Base-by-base conservation (phyloP, 1,140 invertebrate species). In the Bombus pascuorum region DNA sequence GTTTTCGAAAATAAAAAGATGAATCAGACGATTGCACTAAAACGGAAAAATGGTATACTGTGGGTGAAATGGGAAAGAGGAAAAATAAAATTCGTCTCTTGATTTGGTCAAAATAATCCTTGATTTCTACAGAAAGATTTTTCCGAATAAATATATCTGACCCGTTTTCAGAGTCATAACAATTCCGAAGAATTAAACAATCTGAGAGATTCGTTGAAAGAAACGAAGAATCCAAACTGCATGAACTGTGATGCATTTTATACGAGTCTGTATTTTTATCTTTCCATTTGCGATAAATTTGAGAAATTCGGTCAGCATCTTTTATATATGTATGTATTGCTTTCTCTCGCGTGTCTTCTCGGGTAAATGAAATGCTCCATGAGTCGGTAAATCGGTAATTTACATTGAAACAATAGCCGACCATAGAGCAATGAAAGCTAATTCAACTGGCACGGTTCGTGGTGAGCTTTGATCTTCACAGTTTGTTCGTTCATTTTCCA, bases 401-500 rank as follows among this genome's bases (percentile, higher is more conserved):
- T 25, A 32, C 39, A 25, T 47, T 9, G 62, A 44, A 57, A 74
- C 47, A 18, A 47, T 47, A 62, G 39, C 47, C 22, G 10, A 6
- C 8, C 18, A 9, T 6, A 42, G 12, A 53, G 22, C 42, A 37
- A 73, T 25, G 68, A 65, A 47, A 39, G 57, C 39, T 73, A 80
- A 85, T 73, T 66, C 83, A 13, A 39, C 22, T 22, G 44, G 25
- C 68, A 37, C 59, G 57, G n/a, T 72, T 53, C 70, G 68, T 5
- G 47, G 34, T 28, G 28, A 34, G 28, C 10, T 73, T 85, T 73
- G 73, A 85, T 85, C 57, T 68, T 74, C 42, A 73, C 44, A 32
- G 53, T 86, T 59, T 71, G 59, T 66, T 32, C 44, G n/a, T 92
- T 94, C 94, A 95, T 90, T 87, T 96, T 96, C n/a, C 96, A 98